Evolutionary conservation across 1,140 invertebrate genomes (phyloP), one percentile per base, ranked within the genome.

Genomic region (Rhyacophila brunnea): DNA sequence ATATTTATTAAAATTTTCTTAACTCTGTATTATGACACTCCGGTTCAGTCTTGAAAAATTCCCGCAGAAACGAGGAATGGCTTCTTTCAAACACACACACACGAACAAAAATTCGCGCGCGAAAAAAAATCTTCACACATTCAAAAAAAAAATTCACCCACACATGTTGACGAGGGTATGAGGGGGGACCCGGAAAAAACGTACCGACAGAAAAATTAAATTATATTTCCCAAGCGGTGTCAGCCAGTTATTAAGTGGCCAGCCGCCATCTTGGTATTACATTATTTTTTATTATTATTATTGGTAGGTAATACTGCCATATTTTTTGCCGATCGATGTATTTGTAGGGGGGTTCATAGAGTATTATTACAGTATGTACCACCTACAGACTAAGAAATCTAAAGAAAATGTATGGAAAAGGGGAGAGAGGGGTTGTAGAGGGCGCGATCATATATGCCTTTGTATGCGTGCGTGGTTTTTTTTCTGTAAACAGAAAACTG

Each of bases 171-270:
- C 11, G 35, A 51, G 54, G 23, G 40, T 34, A 34, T 38, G 60
- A 63, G 38, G 54, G 57, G 62, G 66, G 42, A 36, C 34, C 47
- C 18, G 40, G 23, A 51, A 57, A 55, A 63, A 77, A 60, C 58
- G 60, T 66, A 70, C 74, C 55, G 51, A 69, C 58, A 75, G 72
- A 77, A 74, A 77, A 77, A 79, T 79, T 79, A 79, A 79, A 79
- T 79, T 79, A 79, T 79, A 77, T 79, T 77, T 79, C 75, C 74
- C 75, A 74, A 64, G 75, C 76, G 77, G 75, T 79, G 77, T 79
- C 77, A 78, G 77, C 72, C 74, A 74, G 77, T 78, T 79, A 79
- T 79, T 79, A 79, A 77, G 75, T 77, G 74, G 73, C 75, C 74
- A 75, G 75, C 72, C 74, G 75, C 77, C 74, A 77, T 77, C 74